Conservation (phyloP, 2,113 vertebrate species). For the Anarhynchus alexandrinus region DNA sequence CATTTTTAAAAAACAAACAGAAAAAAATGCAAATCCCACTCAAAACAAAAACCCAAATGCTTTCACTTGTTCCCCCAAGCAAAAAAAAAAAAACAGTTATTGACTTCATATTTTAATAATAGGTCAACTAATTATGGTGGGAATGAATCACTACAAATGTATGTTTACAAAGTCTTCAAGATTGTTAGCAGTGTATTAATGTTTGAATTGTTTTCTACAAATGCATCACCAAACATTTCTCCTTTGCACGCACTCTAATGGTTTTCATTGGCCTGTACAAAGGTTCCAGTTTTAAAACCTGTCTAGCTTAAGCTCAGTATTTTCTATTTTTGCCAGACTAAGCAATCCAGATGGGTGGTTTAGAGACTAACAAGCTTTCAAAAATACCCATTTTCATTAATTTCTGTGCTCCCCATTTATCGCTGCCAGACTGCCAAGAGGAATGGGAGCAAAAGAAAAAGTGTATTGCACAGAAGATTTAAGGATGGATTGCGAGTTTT, state of each 20-base stretch:
- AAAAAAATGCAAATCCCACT: accelerated
- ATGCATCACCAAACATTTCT: not conserved
- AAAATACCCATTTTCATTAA: not conserved
- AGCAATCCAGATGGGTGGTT: not conserved
- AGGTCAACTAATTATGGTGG: not conserved
- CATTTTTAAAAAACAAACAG: not conserved
- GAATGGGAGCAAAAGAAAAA: not conserved
- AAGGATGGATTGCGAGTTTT: not conserved
- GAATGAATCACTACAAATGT: not conserved
- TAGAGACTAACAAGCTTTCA: not conserved
- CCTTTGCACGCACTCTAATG: not conserved
- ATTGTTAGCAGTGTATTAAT: not conserved
- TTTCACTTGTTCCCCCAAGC: not conserved
- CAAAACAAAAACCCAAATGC: not conserved
- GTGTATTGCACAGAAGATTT: not conserved
- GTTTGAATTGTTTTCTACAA: not conserved
- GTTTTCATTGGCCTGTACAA: not conserved
- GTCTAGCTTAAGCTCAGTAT: not conserved
- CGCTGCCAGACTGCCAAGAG: not conserved
- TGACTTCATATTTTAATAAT: not conserved
- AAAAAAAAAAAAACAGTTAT: not conserved
- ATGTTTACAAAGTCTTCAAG: not conserved
- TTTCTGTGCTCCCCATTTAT: not conserved
- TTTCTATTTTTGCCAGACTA: not conserved
- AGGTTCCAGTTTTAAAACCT: not conserved